Evolutionary conservation across 2,888 invertebrate species (phyloP).

Genomic region (Mythimna vitellina): DNA sequence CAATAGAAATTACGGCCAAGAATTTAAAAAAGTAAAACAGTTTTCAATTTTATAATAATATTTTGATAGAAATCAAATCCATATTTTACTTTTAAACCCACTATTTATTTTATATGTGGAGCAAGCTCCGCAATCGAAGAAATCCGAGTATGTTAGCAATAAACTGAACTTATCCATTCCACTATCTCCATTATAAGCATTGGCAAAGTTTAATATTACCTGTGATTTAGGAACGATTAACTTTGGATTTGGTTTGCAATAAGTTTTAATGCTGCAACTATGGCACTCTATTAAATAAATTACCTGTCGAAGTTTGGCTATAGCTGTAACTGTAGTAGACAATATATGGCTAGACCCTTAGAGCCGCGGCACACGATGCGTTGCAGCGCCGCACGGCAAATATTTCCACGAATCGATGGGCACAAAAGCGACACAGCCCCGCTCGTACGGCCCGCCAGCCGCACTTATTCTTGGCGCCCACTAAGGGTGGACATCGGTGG

Average conservation of each 20-base stretch:
- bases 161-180: constrained; percentile 17
- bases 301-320: constrained; percentile 20
- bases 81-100: not conserved
- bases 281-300: constrained; percentile 20
- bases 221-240: constrained; percentile 23
- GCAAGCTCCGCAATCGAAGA: not conserved
- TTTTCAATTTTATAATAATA: not conserved
- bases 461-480: too few species aligned
- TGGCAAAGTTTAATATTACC: constrained; percentile 18
- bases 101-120: not conserved
- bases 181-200: constrained; percentile 10
- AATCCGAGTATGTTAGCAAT: not conserved
- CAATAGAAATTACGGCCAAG: too few species aligned
- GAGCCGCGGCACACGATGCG: too few species aligned
- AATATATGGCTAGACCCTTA: too few species aligned
- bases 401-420: too few species aligned
- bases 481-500: too few species aligned
- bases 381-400: too few species aligned
- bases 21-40: not conserved
- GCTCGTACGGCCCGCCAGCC: too few species aligned
- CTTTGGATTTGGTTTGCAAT: constrained; percentile 20
- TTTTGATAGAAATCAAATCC: not conserved
- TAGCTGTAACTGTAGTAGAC: too few species aligned
- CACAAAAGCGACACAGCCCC: too few species aligned
- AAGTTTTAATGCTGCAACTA: constrained; percentile 11